Evolutionary conservation across 2,113 vertebrate species (phyloP), one percentile per base, ranked within the genome.

Genomic region (Sorex fumeus): DNA sequence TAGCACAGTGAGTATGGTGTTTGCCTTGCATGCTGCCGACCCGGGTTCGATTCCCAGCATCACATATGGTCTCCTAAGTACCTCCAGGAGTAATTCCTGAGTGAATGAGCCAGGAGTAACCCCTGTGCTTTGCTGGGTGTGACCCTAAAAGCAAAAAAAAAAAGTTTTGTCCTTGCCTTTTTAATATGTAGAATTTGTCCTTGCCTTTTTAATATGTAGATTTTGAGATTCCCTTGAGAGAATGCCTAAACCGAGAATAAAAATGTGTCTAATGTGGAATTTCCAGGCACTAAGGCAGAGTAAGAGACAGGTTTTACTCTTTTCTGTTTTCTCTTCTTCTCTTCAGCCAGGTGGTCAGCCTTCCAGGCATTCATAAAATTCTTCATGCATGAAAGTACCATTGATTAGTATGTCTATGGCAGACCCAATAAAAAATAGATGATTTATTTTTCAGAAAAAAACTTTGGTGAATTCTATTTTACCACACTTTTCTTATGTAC

Each of bases 201-300:
- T 7, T 60, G 57, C 57, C 57, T 60, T 57, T 40, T 40, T 40
- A 40, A 40, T 40, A 40, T 7, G 7, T 40, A 40, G 16, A 8
- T 15, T 93, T 84, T 93, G 4, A 50, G 9, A 1, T 64, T 4
- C 13, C 18, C 25, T 80, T 40, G 10, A 66, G 28, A 83, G 62
- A 95, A 78, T 90, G 25, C 19, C 4, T 85, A 64, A 70, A 87
- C 5, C 57, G 83, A 21, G 95, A 70, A 70, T 60, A 86, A 91
- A 28, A 88, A 53, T 25, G 19, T 92, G 7, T 27, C 25, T 80
- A 79, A 76, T 40, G 32, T 67, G 36, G 84, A 78, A 87, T 74
- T 89, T 36, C 77, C 45, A 91, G 81, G 10, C 10, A 87, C 4
- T 62, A 72, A 87, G 8, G 30, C 12, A 87, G 21, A 40, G 1